Conservation (phyloP, 2,888 invertebrate species). For the Apoderus coryli region DNA sequence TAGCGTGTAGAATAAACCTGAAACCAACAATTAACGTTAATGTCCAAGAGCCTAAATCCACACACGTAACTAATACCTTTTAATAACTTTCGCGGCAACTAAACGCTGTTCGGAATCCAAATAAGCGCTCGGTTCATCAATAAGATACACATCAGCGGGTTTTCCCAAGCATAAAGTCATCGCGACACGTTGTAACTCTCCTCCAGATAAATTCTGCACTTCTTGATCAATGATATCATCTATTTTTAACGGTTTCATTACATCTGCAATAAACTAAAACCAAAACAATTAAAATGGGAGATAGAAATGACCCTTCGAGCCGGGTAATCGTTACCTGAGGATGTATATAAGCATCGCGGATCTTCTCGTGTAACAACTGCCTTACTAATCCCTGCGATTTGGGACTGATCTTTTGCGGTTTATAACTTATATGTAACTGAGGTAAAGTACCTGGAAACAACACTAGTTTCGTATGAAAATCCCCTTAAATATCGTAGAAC, state of each 20-base stretch:
- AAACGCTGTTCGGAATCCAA: conserved; percentile 99
- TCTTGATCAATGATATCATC: conserved; percentile 97
- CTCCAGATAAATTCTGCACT: conserved; percentile 96
- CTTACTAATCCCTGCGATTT: conserved; percentile 89
- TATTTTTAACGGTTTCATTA: conserved; percentile 95
- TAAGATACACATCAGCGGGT: conserved; percentile 96
- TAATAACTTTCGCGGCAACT: conserved; percentile 97
- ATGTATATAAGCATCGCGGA: conserved; percentile 93
- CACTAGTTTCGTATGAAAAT: neutral
- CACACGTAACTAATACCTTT: conserved; percentile 46
- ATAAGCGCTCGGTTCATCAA: conserved; percentile 98
- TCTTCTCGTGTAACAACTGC: conserved; percentile 87
- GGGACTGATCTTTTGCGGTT: conserved; percentile 99
- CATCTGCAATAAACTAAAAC: conserved; percentile 85
- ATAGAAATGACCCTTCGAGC: neutral
- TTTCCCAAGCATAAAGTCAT: conserved; percentile 92
- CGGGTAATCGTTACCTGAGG: conserved; percentile 59
- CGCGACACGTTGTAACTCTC: conserved; percentile 97
- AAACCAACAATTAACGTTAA: conserved; percentile 15
- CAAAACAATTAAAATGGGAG: neutral
- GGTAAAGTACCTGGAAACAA: conserved; percentile 51
- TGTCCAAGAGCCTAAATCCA: neutral
- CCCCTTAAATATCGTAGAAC: conserved; percentile 1
- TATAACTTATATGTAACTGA: conserved; percentile 93
- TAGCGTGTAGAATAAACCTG: conserved; percentile 93